A percentile compares a stretch with the other conserved stretches of the same genome.
Evolutionary conservation across 2,888 invertebrate genomes (phyloP).

Genomic region (Pycnomerus fuliginosus): DNA sequence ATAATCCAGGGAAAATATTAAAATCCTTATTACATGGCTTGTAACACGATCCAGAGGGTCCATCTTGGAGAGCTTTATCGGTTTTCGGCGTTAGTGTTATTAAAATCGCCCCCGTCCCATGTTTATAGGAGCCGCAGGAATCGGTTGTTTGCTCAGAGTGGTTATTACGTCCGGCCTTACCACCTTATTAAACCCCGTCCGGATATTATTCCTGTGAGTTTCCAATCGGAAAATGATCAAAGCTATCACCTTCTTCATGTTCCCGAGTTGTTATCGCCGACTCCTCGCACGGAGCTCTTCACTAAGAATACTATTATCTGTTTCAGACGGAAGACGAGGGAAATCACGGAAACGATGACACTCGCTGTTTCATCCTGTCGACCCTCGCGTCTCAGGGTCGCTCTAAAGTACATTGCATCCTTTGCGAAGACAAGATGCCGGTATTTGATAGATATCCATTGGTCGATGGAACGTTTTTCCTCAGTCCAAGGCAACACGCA

Average conservation of each 20-base stretch:
- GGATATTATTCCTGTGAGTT: conserved; percentile 40
- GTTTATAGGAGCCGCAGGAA: conserved; percentile 14
- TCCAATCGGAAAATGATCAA: conserved; percentile 40
- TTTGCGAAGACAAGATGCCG: conserved; percentile 84
- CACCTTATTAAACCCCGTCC: conserved; percentile 37
- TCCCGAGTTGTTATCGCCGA: not conserved
- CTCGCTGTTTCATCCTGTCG: conserved; percentile 92
- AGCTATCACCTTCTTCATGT: conserved; percentile 16
- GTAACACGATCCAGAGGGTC: too few species aligned
- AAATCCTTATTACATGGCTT: too few species aligned
- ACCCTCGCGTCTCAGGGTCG: conserved; percentile 90
- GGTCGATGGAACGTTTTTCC: conserved; percentile 96
- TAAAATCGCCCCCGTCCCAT: conserved; percentile 14
- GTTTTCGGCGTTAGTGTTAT: conserved; percentile 18
- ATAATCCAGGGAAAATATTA: too few species aligned
- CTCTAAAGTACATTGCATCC: conserved; percentile 80
- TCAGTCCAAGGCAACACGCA: conserved; percentile 91
- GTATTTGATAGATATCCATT: conserved; percentile 97
- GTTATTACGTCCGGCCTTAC: conserved; percentile 41
- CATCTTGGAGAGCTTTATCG: too few species aligned
- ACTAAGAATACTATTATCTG: conserved; percentile 20
- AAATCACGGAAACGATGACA: conserved; percentile 97
- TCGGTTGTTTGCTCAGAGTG: conserved; percentile 31
- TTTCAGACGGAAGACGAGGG: conserved; percentile 96
- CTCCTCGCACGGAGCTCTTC: not conserved